Conservation (phyloP, 2,113 vertebrate genomes). For the Corydoras maculifer region DNA sequence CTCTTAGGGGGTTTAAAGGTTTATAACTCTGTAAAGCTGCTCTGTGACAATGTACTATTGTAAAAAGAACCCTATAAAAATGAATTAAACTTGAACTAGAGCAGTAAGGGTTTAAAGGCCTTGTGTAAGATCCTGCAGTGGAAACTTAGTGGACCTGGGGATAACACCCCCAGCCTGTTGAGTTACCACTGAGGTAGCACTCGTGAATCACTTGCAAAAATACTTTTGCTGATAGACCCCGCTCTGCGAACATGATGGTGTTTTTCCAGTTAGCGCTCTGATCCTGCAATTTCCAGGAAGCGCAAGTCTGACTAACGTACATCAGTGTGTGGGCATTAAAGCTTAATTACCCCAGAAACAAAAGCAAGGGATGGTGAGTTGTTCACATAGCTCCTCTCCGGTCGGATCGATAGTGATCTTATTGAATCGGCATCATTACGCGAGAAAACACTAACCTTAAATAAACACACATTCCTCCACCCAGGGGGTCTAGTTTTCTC, state of each 20-base stretch:
- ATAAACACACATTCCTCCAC: neutral
- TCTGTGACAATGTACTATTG: too few relatives aligned
- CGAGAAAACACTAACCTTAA: neutral
- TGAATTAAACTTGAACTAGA: too few relatives aligned
- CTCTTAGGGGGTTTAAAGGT: too few relatives aligned
- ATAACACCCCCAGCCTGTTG: too few relatives aligned
- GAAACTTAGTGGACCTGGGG: too few relatives aligned
- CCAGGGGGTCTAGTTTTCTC: neutral
- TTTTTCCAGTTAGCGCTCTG: conserved; percentile 38
- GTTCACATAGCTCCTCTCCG: neutral
- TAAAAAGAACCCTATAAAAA: too few relatives aligned
- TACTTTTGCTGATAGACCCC: too few relatives aligned
- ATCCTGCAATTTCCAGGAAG: conserved; percentile 51
- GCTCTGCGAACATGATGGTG: conserved; percentile 34
- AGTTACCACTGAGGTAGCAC: too few relatives aligned
- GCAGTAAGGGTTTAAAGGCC: too few relatives aligned
- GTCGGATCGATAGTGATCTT: neutral
- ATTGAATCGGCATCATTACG: neutral
- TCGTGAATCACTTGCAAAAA: too few relatives aligned
- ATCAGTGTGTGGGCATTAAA: conserved; percentile 44
- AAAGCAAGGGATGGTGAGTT: neutral
- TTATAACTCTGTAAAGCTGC: too few relatives aligned
- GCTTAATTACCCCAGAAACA: conserved; percentile 41
- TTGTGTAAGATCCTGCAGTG: too few relatives aligned
- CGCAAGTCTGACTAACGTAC: conserved; percentile 41